Base-by-base conservation (phyloP, 2,888 invertebrate species). In the Argyresthia albistria region DNA sequence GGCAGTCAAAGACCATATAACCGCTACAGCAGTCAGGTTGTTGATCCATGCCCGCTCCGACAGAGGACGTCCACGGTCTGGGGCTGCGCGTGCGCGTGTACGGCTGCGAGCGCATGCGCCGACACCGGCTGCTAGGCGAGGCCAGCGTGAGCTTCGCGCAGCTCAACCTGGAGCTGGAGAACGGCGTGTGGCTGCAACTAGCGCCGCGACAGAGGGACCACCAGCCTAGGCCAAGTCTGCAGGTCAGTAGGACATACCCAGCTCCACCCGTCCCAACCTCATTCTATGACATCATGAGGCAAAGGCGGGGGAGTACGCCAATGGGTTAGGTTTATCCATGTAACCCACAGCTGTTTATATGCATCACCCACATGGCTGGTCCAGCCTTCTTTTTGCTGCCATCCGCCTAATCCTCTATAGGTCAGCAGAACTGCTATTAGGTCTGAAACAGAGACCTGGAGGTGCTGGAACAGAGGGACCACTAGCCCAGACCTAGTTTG, bases 11-110 rank as follows among this genome's bases (percentile, higher is more conserved):
- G n/a, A n/a, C n/a, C n/a, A n/a, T n/a, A n/a, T n/a, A n/a, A n/a
- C n/a, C n/a, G n/a, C n/a, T n/a, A 25, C 25, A 25, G 25, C 25
- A 25, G 6, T 25, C 25, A n/a, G 25, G 25, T 25, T 25, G 25
- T 25, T 46, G 14, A 25, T 15, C 15, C 10, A 11, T 43, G 53
- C 52, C 37, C 25, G 25, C 25, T 25, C 46, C 73, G 69, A 10
- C 88, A 89, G 97, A 97, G 89, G 97, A 97, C 66, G 96, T 98
- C 4, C 95, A 95, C 74, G 95, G 95, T 14, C 93, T 97, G 90
- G 97, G 97, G 0, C 89, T 98, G 4, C 91, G 98, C 53, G 91
- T 98, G 60, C 92, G 98, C 48, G 90, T 98, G 50, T 98, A 97
- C 73, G 95, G 97, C 43, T 95, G 97, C 77, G 97, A 97, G 69